phyloP scores from a whole-genome alignment of 2,797 vertebrate species.

The Tarsius wallacei region DNA sequence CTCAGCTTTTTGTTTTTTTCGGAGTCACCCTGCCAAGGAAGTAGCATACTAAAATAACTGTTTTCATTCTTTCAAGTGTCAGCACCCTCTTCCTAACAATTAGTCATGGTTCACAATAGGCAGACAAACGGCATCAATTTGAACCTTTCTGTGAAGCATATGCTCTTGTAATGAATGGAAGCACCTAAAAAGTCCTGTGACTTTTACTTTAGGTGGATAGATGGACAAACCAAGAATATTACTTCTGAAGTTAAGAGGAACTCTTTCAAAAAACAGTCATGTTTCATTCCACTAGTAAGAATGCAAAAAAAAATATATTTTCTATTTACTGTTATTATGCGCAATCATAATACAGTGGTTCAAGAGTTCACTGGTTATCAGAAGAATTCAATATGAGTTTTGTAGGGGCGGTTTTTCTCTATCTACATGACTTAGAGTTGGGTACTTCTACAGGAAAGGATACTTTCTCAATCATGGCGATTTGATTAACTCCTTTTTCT shows the following conservation, averaged over 20 bases:
- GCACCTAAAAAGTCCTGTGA: not conserved
- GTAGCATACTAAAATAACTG: constrained; percentile 49
- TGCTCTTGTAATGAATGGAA: not conserved
- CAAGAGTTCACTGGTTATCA: constrained; percentile 56
- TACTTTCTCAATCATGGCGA: constrained; percentile 64
- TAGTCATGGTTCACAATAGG: constrained; percentile 52
- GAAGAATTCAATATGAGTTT: constrained; percentile 54
- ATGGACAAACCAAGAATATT: not conserved
- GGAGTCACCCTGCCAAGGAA: not conserved
- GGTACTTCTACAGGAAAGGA: constrained; percentile 40
- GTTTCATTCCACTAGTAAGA: not conserved
- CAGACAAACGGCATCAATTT: not conserved
- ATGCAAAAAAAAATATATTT: not conserved
- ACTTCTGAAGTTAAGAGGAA: constrained; percentile 34
- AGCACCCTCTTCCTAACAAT: not conserved
- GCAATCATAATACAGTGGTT: not conserved
- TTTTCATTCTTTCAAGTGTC: constrained; percentile 63
- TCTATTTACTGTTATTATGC: constrained; percentile 29
- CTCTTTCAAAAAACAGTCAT: not conserved
- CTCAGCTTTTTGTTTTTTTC: not conserved
- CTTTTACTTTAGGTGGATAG: not conserved
- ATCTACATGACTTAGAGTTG: constrained; percentile 23
- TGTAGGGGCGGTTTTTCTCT: not conserved
- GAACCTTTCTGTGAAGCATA: not conserved
- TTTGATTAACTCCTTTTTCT: constrained; percentile 78